Percentiles rank a stretch among this genome's conserved stretches.
phyloP scores from a whole-genome alignment of 2,113 vertebrate genomes.

The Prionailurus bengalensis region DNA sequence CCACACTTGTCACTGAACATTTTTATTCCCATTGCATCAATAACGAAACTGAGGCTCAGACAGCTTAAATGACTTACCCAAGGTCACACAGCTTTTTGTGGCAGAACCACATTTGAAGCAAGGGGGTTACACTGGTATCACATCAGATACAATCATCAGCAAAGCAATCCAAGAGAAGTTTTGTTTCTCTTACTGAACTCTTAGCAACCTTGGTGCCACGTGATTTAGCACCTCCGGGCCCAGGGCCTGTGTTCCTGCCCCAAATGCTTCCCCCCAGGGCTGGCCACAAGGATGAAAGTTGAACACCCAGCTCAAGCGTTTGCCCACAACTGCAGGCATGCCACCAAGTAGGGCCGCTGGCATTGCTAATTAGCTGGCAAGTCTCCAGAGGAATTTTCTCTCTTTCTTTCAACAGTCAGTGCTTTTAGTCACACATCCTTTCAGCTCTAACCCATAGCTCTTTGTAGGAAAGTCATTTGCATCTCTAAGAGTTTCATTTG shows the following conservation, averaged over 20 bases:
- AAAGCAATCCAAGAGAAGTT: neutral
- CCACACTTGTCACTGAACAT: neutral
- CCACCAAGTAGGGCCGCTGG: neutral
- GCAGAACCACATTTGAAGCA: neutral
- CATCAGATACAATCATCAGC: neutral
- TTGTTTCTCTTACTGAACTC: neutral
- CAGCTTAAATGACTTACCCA: neutral
- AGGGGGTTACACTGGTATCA: neutral
- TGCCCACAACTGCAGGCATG: neutral
- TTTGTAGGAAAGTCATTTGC: constrained; percentile 66
- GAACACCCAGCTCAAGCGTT: neutral
- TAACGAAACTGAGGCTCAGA: neutral
- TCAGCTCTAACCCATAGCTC: constrained; percentile 35
- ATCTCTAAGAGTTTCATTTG: constrained; percentile 71
- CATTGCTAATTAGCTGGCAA: constrained; percentile 2
- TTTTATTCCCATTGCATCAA: neutral
- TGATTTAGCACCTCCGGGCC: neutral
- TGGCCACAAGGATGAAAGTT: neutral
- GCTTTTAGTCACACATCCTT: constrained; percentile 56
- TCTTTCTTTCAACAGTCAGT: neutral
- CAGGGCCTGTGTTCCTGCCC: neutral
- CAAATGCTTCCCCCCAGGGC: neutral
- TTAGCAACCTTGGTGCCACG: neutral
- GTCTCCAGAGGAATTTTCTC: neutral
- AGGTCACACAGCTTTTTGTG: neutral